These are phyloP conservation scores for Amblyraja radiata DNA, from an alignment of 2,797 vertebrate genomes.

Conservation along the genomic window DNA sequence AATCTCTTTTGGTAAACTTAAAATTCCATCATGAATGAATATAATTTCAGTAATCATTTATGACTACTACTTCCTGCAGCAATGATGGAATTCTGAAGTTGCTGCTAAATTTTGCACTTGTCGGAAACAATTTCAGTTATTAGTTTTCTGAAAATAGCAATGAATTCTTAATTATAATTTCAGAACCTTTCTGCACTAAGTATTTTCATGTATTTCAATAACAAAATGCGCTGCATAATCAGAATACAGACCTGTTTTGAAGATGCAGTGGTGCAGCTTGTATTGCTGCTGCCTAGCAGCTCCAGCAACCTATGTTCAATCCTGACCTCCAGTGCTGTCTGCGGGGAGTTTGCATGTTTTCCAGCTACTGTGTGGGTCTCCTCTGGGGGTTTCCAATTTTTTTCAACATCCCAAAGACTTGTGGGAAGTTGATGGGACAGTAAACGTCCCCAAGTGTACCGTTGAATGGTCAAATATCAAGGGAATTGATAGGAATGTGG, in stretches of 20 bases:
- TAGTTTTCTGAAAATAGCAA: background rate
- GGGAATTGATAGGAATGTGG: too few species aligned
- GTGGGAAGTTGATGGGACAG: too few species aligned
- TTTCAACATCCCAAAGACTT: too few species aligned
- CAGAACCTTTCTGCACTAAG: background rate
- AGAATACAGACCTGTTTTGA: background rate
- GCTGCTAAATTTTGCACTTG: background rate
- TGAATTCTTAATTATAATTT: background rate
- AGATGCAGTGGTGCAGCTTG: background rate
- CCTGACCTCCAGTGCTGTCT: too few species aligned
- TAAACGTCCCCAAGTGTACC: too few species aligned
- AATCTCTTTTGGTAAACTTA: background rate
- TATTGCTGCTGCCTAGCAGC: background rate
- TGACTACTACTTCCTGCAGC: background rate
- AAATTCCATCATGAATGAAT: background rate
- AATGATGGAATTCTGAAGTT: background rate
- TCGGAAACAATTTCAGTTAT: background rate
- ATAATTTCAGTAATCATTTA: constrained; percentile 12
- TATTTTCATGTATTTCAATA: background rate
- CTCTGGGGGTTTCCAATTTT: too few species aligned
- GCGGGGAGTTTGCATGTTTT: too few species aligned
- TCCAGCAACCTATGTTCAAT: background rate
- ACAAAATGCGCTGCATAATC: background rate
- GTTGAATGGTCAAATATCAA: too few species aligned
- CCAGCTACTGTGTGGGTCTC: too few species aligned